phyloP scores from a whole-genome alignment of 2,888 invertebrate genomes.

The Idaea aversata region DNA sequence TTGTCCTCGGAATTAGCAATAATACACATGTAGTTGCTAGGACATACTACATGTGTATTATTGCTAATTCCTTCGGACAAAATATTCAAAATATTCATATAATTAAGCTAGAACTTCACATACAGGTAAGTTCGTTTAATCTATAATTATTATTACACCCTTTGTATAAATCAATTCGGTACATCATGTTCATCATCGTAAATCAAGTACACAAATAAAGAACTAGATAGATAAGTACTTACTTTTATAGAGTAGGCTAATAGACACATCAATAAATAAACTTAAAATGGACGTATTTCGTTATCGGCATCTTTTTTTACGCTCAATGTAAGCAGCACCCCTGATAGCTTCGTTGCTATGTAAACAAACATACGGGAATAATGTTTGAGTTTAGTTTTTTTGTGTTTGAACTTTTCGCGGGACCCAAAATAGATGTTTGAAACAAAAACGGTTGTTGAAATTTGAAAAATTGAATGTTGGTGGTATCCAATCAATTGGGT shows the following conservation, averaged over 20 bases:
- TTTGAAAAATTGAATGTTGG: not conserved
- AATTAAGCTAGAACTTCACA: too few relatives aligned
- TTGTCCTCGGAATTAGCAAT: too few relatives aligned
- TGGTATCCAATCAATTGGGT: not conserved
- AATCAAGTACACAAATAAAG: too few relatives aligned
- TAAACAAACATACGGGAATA: conserved; percentile 19
- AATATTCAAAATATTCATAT: too few relatives aligned
- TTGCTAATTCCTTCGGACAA: too few relatives aligned
- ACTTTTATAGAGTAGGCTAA: not conserved
- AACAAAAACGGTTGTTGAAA: conserved; percentile 2
- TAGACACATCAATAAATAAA: not conserved
- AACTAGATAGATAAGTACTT: not conserved
- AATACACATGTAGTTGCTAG: too few relatives aligned
- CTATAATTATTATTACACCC: too few relatives aligned
- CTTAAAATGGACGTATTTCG: not conserved
- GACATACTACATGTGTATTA: too few relatives aligned
- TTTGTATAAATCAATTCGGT: too few relatives aligned
- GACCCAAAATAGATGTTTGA: conserved; percentile 15
- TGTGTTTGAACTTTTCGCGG: conserved; percentile 27
- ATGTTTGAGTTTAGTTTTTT: conserved; percentile 20
- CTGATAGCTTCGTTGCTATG: conserved; percentile 20
- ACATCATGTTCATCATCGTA: too few relatives aligned
- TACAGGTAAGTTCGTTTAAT: too few relatives aligned
- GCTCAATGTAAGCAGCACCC: conserved; percentile 4
- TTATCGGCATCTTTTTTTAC: not conserved